These are phyloP conservation scores for Tenthredo distinguenda DNA, from an alignment of 2,888 invertebrate species.

Conservation along the genomic window DNA sequence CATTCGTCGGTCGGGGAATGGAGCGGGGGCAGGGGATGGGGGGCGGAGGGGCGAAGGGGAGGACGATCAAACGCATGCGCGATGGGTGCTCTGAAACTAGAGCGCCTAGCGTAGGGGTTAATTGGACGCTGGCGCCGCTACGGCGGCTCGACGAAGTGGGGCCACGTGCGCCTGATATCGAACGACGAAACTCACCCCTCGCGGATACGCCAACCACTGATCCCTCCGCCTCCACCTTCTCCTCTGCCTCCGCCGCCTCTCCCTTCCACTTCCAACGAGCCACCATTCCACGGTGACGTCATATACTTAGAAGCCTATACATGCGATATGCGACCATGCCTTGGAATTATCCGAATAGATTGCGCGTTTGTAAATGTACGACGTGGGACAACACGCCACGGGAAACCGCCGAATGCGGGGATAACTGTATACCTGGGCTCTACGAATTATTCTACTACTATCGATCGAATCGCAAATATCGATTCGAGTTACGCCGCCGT, in stretches of 20 bases:
- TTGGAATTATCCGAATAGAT: slow-evolving; percentile 72
- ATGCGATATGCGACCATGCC: slow-evolving; percentile 62
- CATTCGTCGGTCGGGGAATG: slow-evolving; percentile 23
- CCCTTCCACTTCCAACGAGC: slow-evolving; percentile 53
- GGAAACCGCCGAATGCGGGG: slow-evolving; percentile 17
- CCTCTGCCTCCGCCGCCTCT: slow-evolving; percentile 50
- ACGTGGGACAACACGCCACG: slow-evolving; percentile 4
- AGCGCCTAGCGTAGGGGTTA: slow-evolving; percentile 60
- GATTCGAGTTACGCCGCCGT: slow-evolving; percentile 8
- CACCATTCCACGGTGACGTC: slow-evolving; percentile 35
- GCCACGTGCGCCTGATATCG: slow-evolving; percentile 77
- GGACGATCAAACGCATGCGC: slow-evolving; percentile 21
- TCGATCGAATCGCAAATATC: slow-evolving; percentile 40
- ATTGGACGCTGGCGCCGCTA: slow-evolving; percentile 76
- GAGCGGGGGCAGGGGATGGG: slow-evolving; percentile 46
- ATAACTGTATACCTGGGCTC: background rate
- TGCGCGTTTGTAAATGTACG: slow-evolving; percentile 60
- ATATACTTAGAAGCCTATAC: slow-evolving; percentile 56
- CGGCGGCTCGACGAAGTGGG: slow-evolving; percentile 73
- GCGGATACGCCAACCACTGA: slow-evolving; percentile 51
- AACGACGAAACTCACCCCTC: slow-evolving; percentile 69
- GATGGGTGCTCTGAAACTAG: slow-evolving; percentile 15
- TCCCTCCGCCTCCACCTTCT: slow-evolving; percentile 61
- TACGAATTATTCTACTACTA: slow-evolving; percentile 13
- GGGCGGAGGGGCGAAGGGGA: background rate